These are phyloP conservation scores for Rhabdomys pumilio DNA, from an alignment of 2,797 vertebrate genomes.

Conservation along the genomic window DNA sequence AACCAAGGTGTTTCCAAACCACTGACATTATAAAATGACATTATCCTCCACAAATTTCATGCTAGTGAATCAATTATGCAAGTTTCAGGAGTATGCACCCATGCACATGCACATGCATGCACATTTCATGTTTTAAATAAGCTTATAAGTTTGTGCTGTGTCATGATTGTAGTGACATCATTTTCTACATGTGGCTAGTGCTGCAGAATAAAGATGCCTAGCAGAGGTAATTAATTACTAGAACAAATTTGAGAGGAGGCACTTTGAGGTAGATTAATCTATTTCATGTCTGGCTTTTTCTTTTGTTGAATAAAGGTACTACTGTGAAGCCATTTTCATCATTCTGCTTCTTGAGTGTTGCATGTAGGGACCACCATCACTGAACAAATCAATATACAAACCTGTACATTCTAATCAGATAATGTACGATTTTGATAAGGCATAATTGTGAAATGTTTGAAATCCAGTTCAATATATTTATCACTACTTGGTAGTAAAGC, in stretches of 20 bases:
- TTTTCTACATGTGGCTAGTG: neutral
- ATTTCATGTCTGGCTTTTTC: neutral
- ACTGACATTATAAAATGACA: neutral
- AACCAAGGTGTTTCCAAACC: too few species aligned
- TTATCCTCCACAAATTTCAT: neutral
- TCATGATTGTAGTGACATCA: neutral
- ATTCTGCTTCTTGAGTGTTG: neutral
- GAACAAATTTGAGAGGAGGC: neutral
- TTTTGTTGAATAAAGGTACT: neutral
- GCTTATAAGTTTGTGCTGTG: neutral
- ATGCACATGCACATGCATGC: neutral
- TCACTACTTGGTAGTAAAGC: neutral
- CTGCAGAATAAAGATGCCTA: neutral
- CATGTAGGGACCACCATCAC: too few species aligned
- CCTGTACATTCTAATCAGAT: neutral
- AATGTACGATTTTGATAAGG: neutral
- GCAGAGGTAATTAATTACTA: neutral
- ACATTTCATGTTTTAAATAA: neutral
- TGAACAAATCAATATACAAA: neutral
- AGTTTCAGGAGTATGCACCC: neutral
- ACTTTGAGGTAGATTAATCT: too few species aligned
- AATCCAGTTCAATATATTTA: neutral
- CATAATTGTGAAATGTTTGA: neutral
- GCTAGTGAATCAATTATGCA: neutral
- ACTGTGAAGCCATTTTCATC: neutral